Evolutionary conservation across 2,797 vertebrate species (phyloP), one percentile per base, ranked within the genome.

Genomic region (Thunnus albacares): DNA sequence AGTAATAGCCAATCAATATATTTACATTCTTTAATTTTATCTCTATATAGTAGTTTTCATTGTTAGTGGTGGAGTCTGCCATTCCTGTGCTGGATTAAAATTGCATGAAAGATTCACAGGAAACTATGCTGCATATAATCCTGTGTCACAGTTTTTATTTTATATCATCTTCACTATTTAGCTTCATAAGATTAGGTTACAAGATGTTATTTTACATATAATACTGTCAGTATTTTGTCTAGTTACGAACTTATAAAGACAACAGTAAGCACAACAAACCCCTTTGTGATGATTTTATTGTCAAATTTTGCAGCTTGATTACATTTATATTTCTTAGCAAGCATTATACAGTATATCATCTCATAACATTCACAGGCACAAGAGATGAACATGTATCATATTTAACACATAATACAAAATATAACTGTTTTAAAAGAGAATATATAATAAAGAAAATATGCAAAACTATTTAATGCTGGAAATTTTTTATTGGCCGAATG

Each of bases 301-400:
- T 79, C 33, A 12, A 75, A 33, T 30, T 47, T 53, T 22, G 67
- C 10, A 43, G 11, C 17, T 58, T 74, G 60, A 69, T 70, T 66
- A 78, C 26, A 73, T 75, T 38, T 67, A 74, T 47, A 58, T 41
- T 74, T 65, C 12, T 56, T 58, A 53, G 49, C 47, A 80, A 51
- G 77, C 20, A 51, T 71, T 33, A 33, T 8, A 15, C 5, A 43
- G 22, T 26, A 57, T 30, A 5, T 41, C 15, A 65, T 65, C 24
- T 66, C 13, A 60, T n/a, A 49, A 76, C 12, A 63, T 75, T 64
- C 9, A 75, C 47, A 45, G 20, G 71, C 52, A 71, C 35, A 77
- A 18, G 60, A 28, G 7, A 58, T 68, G 1, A 61, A 59, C 8
- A 67, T 35, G 65, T 71, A 51, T 77, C 3, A 70, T 69, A 14